Evolutionary conservation across 1,140 invertebrate genomes (phyloP).

Genomic region (Riptortus pedestris): DNA sequence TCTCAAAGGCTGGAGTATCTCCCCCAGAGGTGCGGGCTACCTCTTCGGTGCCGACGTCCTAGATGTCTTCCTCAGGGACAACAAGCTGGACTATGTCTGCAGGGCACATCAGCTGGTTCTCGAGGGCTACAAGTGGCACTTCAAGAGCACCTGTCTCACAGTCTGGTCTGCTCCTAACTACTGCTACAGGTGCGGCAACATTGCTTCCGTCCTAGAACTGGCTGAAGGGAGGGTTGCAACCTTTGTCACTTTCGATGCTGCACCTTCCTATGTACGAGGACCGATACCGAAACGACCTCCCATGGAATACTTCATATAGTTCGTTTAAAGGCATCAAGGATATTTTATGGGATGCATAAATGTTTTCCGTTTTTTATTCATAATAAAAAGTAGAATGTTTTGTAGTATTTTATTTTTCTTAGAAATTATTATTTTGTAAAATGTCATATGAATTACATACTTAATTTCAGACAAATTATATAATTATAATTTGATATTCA

Average conservation of each 20-base stretch:
- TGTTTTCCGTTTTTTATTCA: too few species aligned
- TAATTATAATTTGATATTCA: too few species aligned
- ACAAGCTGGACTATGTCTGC: slow-evolving; percentile 97
- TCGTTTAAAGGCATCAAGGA: too few species aligned
- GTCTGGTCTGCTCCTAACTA: slow-evolving; percentile 99
- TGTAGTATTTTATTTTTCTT: too few species aligned
- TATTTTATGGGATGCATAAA: too few species aligned
- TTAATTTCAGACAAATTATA: too few species aligned
- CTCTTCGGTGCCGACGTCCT: slow-evolving; percentile 97
- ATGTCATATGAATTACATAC: too few species aligned
- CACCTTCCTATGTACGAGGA: slow-evolving; percentile 90
- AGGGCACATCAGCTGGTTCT: slow-evolving; percentile 98
- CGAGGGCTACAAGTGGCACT: slow-evolving; percentile 99
- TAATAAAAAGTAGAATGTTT: too few species aligned
- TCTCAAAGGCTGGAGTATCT: slow-evolving; percentile 77
- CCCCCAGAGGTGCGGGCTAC: slow-evolving; percentile 93
- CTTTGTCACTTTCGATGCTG: slow-evolving; percentile 98
- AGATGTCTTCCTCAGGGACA: slow-evolving; percentile 86
- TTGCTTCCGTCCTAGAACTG: slow-evolving; percentile 94
- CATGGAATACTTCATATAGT: background rate
- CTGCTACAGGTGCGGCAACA: slow-evolving; percentile 98
- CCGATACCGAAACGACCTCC: slow-evolving; percentile 19
- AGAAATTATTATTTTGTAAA: too few species aligned
- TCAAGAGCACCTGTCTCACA: slow-evolving; percentile 94
- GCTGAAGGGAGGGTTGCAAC: slow-evolving; percentile 90